phyloP scores from a whole-genome alignment of 2,888 invertebrate genomes.

The Parascotia fuliginaria region DNA sequence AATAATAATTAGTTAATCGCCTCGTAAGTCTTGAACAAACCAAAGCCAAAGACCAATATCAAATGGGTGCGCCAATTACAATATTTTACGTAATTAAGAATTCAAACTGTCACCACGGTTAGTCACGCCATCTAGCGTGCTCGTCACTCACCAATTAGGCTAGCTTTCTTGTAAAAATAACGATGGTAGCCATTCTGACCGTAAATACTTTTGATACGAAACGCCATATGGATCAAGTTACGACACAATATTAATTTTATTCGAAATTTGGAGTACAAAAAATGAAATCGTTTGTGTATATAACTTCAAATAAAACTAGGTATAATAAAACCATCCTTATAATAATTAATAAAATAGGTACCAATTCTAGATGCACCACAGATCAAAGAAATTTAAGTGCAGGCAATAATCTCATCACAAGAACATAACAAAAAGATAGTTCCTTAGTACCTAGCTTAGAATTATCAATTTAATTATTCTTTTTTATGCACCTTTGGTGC shows the following conservation, averaged over 20 bases:
- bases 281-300: no score
- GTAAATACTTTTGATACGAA: constrained; percentile 36
- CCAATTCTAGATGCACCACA: no score
- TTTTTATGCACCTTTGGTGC: no score
- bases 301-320: no score
- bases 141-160: constrained; percentile 61
- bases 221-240: constrained; percentile 37
- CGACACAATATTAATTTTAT: constrained; percentile 24
- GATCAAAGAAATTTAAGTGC: no score
- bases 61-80: constrained; percentile 52
- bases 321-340: no score
- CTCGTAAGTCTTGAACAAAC: constrained; percentile 30
- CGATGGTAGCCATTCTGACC: constrained; percentile 23
- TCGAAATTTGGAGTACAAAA: no score
- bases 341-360: no score
- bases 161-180: constrained; percentile 56
- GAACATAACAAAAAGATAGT: no score
- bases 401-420: no score
- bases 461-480: no score
- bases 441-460: no score
- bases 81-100: constrained; percentile 68
- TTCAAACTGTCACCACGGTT: constrained; percentile 64
- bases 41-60: constrained; percentile 41
- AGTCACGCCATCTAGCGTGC: constrained; percentile 68
- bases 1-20: constrained; percentile 22